Evolutionary conservation across 2,113 vertebrate species (phyloP).

Genomic region (Lamprotornis superbus): DNA sequence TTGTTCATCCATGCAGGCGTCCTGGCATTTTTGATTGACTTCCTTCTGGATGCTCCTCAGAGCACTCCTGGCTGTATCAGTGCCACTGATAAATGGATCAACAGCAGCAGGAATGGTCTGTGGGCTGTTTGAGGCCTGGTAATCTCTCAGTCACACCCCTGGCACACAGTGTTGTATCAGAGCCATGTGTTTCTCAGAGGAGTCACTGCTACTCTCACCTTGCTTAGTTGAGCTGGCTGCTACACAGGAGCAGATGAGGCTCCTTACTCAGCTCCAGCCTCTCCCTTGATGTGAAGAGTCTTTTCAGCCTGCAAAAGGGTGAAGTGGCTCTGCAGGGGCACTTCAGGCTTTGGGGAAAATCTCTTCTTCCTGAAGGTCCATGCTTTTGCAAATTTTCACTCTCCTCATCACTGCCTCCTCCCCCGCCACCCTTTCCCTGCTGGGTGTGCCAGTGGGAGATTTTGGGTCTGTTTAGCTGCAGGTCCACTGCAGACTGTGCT

Average conservation of each 20-base stretch:
- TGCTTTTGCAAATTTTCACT: background rate
- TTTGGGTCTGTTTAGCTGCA: background rate
- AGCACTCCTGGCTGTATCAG: background rate
- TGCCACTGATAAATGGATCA: background rate
- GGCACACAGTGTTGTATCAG: background rate
- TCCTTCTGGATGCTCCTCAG: background rate
- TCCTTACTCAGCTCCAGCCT: background rate
- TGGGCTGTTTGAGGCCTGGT: background rate
- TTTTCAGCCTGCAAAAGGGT: background rate
- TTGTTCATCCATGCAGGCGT: background rate
- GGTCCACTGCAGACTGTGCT: fast-evolving
- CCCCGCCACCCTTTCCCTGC: no score
- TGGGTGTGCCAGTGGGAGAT: background rate
- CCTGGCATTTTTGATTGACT: background rate
- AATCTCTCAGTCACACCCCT: background rate
- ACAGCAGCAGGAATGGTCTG: background rate
- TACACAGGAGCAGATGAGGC: no score
- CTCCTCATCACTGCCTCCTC: background rate
- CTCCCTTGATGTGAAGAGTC: background rate
- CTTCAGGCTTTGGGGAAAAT: background rate
- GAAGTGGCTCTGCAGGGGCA: background rate
- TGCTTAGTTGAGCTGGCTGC: fast-evolving
- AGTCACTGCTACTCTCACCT: background rate
- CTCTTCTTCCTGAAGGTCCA: background rate
- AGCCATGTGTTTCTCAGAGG: no score